phyloP scores from a whole-genome alignment of 1,140 invertebrate genomes.

The Drosophila bocqueti region DNA sequence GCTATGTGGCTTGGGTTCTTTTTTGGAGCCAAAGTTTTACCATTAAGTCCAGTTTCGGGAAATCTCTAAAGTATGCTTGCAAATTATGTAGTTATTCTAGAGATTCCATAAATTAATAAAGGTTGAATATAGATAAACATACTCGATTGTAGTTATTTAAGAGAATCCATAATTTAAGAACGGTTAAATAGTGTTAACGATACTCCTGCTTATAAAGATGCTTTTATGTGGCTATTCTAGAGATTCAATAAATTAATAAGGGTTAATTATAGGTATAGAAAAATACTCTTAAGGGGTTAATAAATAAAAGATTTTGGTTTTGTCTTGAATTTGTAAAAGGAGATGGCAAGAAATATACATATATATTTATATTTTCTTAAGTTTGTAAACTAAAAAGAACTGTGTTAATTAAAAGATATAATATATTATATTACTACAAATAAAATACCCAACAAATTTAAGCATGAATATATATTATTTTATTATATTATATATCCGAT shows the following conservation, averaged over 20 bases:
- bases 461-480: too few relatives aligned
- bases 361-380: too few relatives aligned
- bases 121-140: not conserved
- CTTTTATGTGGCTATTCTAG: not conserved
- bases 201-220: not conserved
- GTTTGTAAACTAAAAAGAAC: too few relatives aligned
- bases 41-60: not conserved
- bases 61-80: not conserved
- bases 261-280: not conserved
- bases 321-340: too few relatives aligned
- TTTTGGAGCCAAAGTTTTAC: not conserved
- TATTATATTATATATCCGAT: too few relatives aligned
- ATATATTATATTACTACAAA: too few relatives aligned
- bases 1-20: not conserved
- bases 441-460: too few relatives aligned
- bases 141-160: not conserved
- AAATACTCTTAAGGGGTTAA: not conserved
- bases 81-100: not conserved
- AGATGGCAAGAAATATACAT: too few relatives aligned
- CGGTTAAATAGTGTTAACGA: not conserved
- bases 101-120: not conserved
- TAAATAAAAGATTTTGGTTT: too few relatives aligned
- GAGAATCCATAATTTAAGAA: not conserved
- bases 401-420: too few relatives aligned
- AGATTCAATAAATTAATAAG: not conserved